Percentiles rank a stretch among this genome's conserved stretches.
These are phyloP conservation scores for Eupsittula cactorum DNA, from an alignment of 2,113 vertebrate species.

Conservation along the genomic window DNA sequence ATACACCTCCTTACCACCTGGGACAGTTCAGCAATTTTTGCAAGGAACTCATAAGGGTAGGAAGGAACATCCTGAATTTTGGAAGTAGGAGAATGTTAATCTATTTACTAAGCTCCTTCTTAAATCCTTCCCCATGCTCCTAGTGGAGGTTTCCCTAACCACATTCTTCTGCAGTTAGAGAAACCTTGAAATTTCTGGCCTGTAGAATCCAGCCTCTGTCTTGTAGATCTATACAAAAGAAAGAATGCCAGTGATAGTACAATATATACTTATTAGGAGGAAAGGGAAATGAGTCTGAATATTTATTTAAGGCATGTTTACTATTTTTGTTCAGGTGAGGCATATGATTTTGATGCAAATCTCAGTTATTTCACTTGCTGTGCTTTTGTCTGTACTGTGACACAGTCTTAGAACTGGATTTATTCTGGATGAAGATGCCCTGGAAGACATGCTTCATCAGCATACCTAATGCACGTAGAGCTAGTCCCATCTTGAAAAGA, in stretches of 20 bases:
- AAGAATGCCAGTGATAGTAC: background rate
- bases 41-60: background rate
- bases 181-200: background rate
- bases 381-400: background rate
- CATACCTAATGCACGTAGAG: background rate
- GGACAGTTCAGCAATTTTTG: background rate
- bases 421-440: background rate
- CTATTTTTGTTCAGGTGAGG: background rate
- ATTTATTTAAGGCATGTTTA: background rate
- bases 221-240: background rate
- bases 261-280: background rate
- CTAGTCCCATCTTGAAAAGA: background rate
- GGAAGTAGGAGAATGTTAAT: background rate
- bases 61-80: background rate
- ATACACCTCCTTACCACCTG: background rate
- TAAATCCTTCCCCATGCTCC: background rate
- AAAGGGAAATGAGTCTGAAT: background rate
- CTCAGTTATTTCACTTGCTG: background rate
- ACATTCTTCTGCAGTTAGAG: background rate
- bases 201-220: rapidly evolving
- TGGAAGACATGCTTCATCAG: background rate
- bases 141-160: background rate
- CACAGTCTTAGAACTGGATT: background rate
- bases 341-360: background rate
- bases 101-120: background rate